These are phyloP conservation scores for Perognathus longimembris DNA, from an alignment of 2,113 vertebrate species.

Conservation along the genomic window DNA sequence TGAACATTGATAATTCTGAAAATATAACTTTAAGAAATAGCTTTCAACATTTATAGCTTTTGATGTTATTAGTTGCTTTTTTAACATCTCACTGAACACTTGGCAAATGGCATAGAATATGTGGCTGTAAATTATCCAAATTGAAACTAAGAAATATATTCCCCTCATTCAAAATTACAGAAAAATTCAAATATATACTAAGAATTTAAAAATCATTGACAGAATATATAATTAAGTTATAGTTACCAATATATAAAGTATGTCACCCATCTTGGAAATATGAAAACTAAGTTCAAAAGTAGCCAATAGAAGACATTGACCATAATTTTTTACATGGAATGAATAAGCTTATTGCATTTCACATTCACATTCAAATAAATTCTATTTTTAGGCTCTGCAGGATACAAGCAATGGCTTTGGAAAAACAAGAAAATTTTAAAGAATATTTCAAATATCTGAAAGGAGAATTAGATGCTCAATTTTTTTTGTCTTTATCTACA, in stretches of 20 bases:
- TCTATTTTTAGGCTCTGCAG: background rate
- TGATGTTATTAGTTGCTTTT: slow-evolving; percentile 13
- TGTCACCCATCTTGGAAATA: background rate
- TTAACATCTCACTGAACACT: background rate
- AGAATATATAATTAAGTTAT: background rate
- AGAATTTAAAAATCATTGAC: background rate
- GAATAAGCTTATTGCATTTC: background rate
- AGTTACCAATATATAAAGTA: background rate
- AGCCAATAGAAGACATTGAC: background rate
- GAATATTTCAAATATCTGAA: background rate
- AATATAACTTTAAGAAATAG: slow-evolving; percentile 35
- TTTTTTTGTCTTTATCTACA: too few species aligned
- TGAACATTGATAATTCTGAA: slow-evolving; percentile 36
- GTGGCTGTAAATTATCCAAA: background rate
- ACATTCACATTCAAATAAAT: background rate
- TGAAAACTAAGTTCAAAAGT: background rate
- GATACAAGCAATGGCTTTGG: accelerated
- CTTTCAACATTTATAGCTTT: slow-evolving; percentile 38
- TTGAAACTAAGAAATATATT: slow-evolving; percentile 17
- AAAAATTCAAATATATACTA: background rate
- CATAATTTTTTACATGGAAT: background rate
- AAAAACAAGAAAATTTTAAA: background rate
- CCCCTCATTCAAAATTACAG: background rate
- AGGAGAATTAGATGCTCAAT: background rate
- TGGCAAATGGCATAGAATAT: slow-evolving; percentile 15